Conservation (phyloP, 2,888 invertebrate genomes). For the Mimachlamys varia region DNA sequence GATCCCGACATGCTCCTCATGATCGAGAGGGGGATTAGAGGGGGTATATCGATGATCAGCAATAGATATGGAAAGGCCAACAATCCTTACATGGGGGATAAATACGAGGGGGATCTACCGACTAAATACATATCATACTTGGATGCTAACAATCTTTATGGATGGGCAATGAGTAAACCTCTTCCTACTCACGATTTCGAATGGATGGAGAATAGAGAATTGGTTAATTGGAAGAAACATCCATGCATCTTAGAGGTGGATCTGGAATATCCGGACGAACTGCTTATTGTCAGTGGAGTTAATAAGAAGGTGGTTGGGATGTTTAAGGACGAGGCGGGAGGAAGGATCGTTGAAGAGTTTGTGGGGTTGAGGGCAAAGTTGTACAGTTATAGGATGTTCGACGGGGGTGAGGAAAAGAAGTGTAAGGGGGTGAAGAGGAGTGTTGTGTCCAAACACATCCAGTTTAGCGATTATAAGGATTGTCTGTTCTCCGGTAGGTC, state of each 20-base stretch:
- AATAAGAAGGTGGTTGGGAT: constrained; percentile 41
- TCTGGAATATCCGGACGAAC: constrained; percentile 29
- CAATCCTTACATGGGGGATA: constrained; percentile 24
- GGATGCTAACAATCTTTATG: constrained; percentile 43
- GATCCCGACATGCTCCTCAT: constrained; percentile 45
- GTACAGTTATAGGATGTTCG: background rate
- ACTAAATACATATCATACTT: constrained; percentile 29
- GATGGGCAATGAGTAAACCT: constrained; percentile 36
- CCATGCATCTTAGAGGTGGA: constrained; percentile 40
- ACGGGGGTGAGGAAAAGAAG: background rate
- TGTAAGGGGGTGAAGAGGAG: background rate
- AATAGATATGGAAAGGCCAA: constrained; percentile 42
- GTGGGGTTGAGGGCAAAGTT: constrained; percentile 37
- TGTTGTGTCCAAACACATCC: background rate
- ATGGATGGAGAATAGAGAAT: constrained; percentile 38
- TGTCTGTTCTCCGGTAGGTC: background rate
- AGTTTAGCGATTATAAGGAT: background rate
- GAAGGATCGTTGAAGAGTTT: constrained; percentile 35
- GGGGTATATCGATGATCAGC: constrained; percentile 38
- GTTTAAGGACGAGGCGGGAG: constrained; percentile 32
- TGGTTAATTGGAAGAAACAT: background rate
- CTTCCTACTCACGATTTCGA: constrained; percentile 36
- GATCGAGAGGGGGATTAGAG: constrained; percentile 36
- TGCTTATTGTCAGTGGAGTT: background rate
- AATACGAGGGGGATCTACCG: background rate